Percentiles rank a stretch among this genome's conserved stretches.
These are phyloP conservation scores for Cacatua alba DNA, from an alignment of 2,113 vertebrate species.

Conservation along the genomic window DNA sequence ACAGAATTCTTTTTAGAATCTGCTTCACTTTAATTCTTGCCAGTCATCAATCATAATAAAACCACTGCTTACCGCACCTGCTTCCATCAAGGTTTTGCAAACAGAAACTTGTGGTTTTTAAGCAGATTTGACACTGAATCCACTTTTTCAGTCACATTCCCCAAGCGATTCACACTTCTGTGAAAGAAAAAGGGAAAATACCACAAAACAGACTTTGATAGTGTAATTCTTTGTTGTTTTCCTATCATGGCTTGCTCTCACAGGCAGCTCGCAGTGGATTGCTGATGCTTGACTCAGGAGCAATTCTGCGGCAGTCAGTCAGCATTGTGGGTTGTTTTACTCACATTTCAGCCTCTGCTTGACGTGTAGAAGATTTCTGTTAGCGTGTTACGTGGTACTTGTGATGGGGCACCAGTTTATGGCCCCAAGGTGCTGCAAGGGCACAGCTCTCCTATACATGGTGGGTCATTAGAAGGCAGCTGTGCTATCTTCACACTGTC, in stretches of 20 bases:
- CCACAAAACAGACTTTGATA: background rate
- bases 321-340: background rate
- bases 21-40: background rate
- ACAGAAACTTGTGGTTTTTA: background rate
- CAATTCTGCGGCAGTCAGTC: background rate
- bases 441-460: accelerated
- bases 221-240: background rate
- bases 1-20: background rate
- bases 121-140: conserved; percentile 21
- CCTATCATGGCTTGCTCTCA: accelerated
- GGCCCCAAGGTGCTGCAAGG: background rate
- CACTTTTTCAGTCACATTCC: background rate
- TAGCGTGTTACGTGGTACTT: accelerated
- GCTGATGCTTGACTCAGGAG: background rate
- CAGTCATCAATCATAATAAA: background rate
- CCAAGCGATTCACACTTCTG: background rate
- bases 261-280: background rate
- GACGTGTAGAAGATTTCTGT: background rate
- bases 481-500: accelerated
- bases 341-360: background rate
- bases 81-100: background rate
- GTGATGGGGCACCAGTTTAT: background rate
- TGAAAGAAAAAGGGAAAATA: background rate
- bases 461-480: accelerated
- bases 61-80: background rate